phyloP scores from a whole-genome alignment of 2,888 invertebrate genomes.

The Cremastinae sp. region DNA sequence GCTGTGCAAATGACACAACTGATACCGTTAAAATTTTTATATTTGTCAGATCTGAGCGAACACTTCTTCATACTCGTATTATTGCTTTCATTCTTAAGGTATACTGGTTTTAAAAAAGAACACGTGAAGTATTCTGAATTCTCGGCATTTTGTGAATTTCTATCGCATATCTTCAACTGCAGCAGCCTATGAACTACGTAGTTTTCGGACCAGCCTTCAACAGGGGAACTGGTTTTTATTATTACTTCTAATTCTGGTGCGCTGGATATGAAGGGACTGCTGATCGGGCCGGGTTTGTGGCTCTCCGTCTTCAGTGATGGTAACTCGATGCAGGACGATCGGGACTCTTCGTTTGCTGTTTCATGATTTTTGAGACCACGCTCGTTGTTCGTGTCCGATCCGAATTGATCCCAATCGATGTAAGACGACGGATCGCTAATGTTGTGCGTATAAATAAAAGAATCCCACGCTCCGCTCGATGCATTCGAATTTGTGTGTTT shows the following conservation, averaged over 20 bases:
- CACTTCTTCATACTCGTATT: slow-evolving; percentile 73
- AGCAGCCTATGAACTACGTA: slow-evolving; percentile 81
- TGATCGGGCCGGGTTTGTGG: slow-evolving; percentile 72
- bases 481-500: slow-evolving; percentile 37
- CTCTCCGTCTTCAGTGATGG: slow-evolving; percentile 75
- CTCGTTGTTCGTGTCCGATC: slow-evolving; percentile 72
- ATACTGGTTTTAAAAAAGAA: slow-evolving; percentile 81
- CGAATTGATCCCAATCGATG: slow-evolving; percentile 75
- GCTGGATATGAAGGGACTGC: slow-evolving; percentile 74
- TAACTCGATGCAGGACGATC: slow-evolving; percentile 71
- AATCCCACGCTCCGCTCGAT: slow-evolving; percentile 48
- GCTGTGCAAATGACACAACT: slow-evolving; percentile 85
- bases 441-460: slow-evolving; percentile 41
- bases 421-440: slow-evolving; percentile 53
- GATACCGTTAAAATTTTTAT: slow-evolving; percentile 83
- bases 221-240: slow-evolving; percentile 79
- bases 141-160: slow-evolving; percentile 78
- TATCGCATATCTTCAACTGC: slow-evolving; percentile 80
- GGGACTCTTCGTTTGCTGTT: slow-evolving; percentile 68
- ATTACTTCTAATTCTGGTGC: slow-evolving; percentile 80
- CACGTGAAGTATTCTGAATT: slow-evolving; percentile 82
- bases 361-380: slow-evolving; percentile 70
- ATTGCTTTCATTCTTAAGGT: slow-evolving; percentile 73
- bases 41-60: slow-evolving; percentile 82
- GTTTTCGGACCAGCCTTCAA: slow-evolving; percentile 79